Conservation (phyloP, 2,888 invertebrate genomes). For the Melieria omissa region DNA sequence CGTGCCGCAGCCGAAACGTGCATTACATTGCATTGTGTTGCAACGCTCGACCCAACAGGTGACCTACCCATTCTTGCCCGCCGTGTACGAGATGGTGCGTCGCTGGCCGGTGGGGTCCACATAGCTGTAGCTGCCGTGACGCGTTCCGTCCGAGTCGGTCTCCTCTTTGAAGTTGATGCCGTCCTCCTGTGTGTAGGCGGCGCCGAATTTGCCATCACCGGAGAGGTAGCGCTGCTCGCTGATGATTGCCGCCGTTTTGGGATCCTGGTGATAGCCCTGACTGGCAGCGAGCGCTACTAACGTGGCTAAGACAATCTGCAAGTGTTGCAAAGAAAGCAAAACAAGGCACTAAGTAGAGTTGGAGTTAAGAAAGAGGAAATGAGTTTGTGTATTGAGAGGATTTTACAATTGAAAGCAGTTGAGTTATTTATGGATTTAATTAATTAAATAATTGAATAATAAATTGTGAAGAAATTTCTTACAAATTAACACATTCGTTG, state of each 20-base stretch:
- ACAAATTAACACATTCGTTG: too few species aligned
- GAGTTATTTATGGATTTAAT: too few species aligned
- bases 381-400: too few species aligned
- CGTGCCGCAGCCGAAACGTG: background rate
- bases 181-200: conserved; percentile 88
- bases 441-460: too few species aligned
- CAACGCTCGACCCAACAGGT: background rate
- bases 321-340: background rate
- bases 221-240: conserved; percentile 85
- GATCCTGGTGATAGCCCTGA: conserved; percentile 72
- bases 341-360: too few species aligned
- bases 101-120: conserved; percentile 85
- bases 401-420: too few species aligned
- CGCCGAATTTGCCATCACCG: conserved; percentile 86
- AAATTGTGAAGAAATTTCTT: too few species aligned
- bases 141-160: conserved; percentile 84
- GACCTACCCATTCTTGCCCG: conserved; percentile 80
- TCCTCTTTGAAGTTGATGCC: conserved; percentile 91
- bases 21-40: conserved; percentile 7
- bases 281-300: conserved; percentile 73
- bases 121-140: conserved; percentile 86
- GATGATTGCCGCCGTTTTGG: conserved; percentile 84
- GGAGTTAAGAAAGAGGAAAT: too few species aligned
- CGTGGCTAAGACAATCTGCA: conserved; percentile 66
- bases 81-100: conserved; percentile 84